Conservation (phyloP, 2,888 invertebrate genomes). For the Artemia sinica region DNA sequence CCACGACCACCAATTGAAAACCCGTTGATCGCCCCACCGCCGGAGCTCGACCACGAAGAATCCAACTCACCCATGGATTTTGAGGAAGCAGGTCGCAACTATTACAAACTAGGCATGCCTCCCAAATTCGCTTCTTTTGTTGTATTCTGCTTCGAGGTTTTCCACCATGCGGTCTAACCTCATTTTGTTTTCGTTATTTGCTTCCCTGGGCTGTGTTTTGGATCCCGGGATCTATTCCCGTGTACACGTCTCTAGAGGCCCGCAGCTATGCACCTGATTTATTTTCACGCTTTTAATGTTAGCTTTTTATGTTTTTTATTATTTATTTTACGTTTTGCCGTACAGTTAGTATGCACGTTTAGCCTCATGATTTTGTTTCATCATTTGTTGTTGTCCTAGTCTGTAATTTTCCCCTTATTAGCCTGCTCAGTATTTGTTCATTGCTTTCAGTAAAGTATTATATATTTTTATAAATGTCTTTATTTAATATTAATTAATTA, state of each 20-base stretch:
- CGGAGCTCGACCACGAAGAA: conserved; percentile 1
- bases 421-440: neutral
- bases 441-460: neutral
- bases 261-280: neutral
- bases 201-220: neutral
- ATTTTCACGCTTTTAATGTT: neutral
- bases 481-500: neutral
- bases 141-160: conserved; percentile 13
- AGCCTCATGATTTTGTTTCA: neutral
- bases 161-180: conserved; percentile 1
- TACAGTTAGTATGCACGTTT: neutral
- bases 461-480: neutral
- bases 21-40: neutral
- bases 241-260: neutral
- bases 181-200: neutral
- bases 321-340: neutral
- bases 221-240: neutral
- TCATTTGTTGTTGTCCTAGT: neutral
- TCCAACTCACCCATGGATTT: conserved; percentile 12
- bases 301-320: neutral
- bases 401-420: neutral
- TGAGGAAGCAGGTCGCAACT: conserved; percentile 3
- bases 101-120: neutral
- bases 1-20: conserved; percentile 22
- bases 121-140: neutral